phyloP scores from a whole-genome alignment of 2,797 vertebrate species.

The Avahi laniger region DNA sequence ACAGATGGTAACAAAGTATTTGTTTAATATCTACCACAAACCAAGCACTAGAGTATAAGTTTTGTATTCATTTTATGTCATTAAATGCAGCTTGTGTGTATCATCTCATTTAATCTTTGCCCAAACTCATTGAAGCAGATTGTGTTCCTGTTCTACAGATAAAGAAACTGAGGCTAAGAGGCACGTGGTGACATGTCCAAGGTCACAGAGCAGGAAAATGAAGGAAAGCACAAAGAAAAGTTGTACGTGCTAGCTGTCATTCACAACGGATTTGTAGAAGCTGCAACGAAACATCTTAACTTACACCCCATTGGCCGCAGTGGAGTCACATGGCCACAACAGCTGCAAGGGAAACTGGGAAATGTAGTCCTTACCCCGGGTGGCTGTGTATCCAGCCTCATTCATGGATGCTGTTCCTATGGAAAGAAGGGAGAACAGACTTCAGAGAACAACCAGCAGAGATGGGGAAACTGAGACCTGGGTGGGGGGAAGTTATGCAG shows the following conservation, averaged over 20 bases:
- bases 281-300: neutral
- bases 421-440: neutral
- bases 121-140: neutral
- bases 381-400: no score
- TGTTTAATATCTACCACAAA: neutral
- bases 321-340: neutral
- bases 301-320: neutral
- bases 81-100: neutral
- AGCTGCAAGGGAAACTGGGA: neutral
- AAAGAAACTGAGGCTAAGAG: neutral
- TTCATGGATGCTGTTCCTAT: neutral
- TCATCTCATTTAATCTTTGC: neutral
- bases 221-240: neutral
- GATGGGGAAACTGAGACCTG: neutral
- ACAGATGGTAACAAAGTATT: neutral
- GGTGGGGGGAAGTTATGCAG: neutral
- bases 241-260: neutral
- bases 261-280: neutral
- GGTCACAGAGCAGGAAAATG: neutral
- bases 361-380: neutral
- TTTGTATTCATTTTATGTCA: neutral
- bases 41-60: neutral
- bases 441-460: neutral
- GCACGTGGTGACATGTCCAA: neutral
- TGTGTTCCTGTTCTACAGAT: neutral